Evolutionary conservation across 2,797 vertebrate genomes (phyloP).

Genomic region (Notamacropus eugenii): DNA sequence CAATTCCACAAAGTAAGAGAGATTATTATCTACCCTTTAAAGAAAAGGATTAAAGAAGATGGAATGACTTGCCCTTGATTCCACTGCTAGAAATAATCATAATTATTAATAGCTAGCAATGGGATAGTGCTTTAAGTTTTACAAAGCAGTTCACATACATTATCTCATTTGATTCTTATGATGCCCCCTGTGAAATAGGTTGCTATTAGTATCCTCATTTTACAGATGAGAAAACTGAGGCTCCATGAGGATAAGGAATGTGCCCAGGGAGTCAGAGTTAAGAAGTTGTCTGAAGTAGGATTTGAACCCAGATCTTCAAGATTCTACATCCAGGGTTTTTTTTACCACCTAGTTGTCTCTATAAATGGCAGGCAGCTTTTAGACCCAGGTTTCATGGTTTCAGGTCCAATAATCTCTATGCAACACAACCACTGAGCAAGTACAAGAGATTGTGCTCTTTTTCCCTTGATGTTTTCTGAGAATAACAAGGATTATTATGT

Average conservation of each 20-base stretch:
- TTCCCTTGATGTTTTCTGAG: not conserved
- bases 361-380: not conserved
- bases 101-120: not conserved
- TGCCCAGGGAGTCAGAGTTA: not conserved
- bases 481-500: not conserved
- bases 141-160: not conserved
- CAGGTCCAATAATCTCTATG: not conserved
- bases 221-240: not conserved
- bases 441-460: not conserved
- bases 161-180: not conserved
- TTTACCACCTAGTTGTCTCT: not conserved
- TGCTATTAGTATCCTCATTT: not conserved
- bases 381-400: not conserved
- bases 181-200: not conserved
- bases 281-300: not conserved
- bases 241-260: not conserved
- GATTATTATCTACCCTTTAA: not conserved
- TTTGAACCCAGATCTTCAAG: not conserved
- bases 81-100: not conserved
- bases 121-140: not conserved
- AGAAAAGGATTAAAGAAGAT: not conserved
- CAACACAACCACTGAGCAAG: not conserved
- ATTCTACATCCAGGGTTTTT: not conserved
- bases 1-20: not conserved
- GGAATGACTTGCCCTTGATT: not conserved